Evolutionary conservation across 2,113 vertebrate species (phyloP).

Genomic region (Parotia lawesii): DNA sequence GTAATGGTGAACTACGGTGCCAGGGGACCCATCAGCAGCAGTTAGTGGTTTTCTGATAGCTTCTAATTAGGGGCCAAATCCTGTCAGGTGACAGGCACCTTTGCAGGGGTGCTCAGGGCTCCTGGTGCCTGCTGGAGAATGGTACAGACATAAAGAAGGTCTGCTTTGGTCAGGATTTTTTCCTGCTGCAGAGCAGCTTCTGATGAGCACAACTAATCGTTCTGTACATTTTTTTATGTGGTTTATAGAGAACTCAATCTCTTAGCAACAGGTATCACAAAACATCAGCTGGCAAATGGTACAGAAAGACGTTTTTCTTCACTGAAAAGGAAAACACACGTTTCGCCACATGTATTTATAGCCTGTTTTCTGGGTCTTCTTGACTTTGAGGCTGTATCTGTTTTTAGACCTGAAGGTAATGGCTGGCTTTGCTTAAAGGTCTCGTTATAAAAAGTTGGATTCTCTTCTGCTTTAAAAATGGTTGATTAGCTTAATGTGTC

Average conservation of each 20-base stretch:
- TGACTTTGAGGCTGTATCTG: slow-evolving; percentile 22
- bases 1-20: slow-evolving; percentile 36
- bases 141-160: not conserved
- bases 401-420: slow-evolving; percentile 20
- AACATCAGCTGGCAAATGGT: slow-evolving; percentile 10
- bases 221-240: not conserved
- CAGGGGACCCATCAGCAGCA: not conserved
- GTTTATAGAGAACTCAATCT: slow-evolving; percentile 25
- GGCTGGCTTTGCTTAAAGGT: slow-evolving; percentile 1
- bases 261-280: slow-evolving; percentile 57
- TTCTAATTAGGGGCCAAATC: not conserved
- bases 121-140: not conserved
- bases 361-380: slow-evolving; percentile 38
- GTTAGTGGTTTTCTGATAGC: slow-evolving; percentile 47
- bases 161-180: not conserved
- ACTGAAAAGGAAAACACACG: not conserved
- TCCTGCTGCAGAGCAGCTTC: not conserved
- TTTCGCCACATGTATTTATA: slow-evolving; percentile 34
- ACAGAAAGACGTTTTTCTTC: slow-evolving; percentile 14
- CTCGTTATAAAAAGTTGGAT: not conserved
- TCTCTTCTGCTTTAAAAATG: not conserved
- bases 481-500: not conserved
- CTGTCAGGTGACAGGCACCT: not conserved
- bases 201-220: not conserved
- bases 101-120: not conserved